These are phyloP conservation scores for Ovis aries DNA, from an alignment of 2,113 vertebrate species.

Conservation along the genomic window DNA sequence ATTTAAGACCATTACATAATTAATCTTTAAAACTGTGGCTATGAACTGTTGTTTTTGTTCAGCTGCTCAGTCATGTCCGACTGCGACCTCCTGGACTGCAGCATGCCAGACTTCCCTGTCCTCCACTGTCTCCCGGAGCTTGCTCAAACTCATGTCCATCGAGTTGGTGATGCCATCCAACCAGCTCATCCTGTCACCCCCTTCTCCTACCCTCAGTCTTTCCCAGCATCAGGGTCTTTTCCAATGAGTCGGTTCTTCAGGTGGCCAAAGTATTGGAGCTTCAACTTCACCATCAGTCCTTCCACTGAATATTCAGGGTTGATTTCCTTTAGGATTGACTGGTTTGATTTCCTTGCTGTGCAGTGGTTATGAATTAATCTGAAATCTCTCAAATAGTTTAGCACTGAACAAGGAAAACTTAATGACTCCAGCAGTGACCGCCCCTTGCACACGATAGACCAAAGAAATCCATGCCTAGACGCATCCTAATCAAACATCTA, in stretches of 20 bases:
- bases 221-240: background rate
- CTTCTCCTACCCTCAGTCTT: background rate
- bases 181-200: background rate
- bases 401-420: background rate
- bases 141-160: background rate
- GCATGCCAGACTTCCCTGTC: background rate
- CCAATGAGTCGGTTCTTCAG: background rate
- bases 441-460: background rate
- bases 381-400: background rate
- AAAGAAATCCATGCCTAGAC: background rate
- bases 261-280: background rate
- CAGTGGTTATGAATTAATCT: background rate
- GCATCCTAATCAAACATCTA: background rate
- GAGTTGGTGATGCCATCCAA: background rate
- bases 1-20: background rate
- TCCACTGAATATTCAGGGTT: background rate
- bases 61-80: background rate
- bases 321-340: background rate
- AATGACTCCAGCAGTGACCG: background rate
- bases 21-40: background rate
- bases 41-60: background rate
- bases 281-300: background rate
- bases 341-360: background rate
- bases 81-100: background rate
- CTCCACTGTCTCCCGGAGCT: background rate